Base-by-base conservation (phyloP, 2,888 invertebrate species). In the Zele albiditarsus region DNA sequence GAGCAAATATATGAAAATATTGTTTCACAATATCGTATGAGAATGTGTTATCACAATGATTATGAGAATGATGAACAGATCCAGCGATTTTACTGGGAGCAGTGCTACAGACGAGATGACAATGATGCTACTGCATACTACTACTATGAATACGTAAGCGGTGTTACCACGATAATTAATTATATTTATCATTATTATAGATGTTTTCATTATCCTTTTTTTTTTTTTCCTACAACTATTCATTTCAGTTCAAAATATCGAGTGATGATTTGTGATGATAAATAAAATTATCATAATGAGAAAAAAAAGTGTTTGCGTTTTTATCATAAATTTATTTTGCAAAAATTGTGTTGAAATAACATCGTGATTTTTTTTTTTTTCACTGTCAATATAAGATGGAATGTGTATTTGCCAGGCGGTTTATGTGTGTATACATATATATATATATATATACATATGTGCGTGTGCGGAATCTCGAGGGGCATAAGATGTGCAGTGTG, bases 11-110 rank as follows among this genome's bases (percentile, higher is more conserved):
- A 89, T 78, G 89, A 89, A 75, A 88, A 89, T 76, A 83, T 86
- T n/a, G 87, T 88, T 25, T 88, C 89, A 2, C 87, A 86, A 75
- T 89, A 89, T 78, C 88, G 85, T 10, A 89, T 89, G 89, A 86
- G 86, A 76, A 88, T 89, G 89, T 89, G 89, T 79, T 89, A 89
- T 72, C 89, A 89, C 73, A 89, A 89, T 77, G 89, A 89, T 78
- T 89, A 89, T 78, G 89, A 89, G 77, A 89, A 89, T 79, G 89
- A 89, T 81, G 89, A 89, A 78, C 88, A 89, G 79, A 89, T 89
- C 72, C 89, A 89, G 79, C 80, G 88, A 62, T 89, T 89, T 68
- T 89, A 89, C 75, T 89, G 89, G 89, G 89, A 89, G 73, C 89
- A 89, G 82, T 89, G 89, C 79, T 89, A 89, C 77, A 82, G 86